phyloP scores from a whole-genome alignment of 2,888 invertebrate genomes.

The Leptinotarsa rubiginosa region DNA sequence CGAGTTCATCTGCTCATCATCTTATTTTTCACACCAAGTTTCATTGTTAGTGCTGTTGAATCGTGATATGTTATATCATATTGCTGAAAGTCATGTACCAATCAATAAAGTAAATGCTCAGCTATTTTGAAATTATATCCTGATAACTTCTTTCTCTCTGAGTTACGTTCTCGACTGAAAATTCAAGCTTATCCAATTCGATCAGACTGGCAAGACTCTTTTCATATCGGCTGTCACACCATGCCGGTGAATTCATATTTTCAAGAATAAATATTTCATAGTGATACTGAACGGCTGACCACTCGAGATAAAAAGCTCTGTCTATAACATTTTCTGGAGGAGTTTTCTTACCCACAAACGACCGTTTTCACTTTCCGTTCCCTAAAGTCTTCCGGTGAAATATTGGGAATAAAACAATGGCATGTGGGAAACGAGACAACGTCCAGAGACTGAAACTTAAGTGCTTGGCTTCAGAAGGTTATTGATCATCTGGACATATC shows the following conservation, averaged over 20 bases:
- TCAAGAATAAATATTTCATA: conserved; percentile 49
- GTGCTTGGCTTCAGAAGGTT: conserved; percentile 59
- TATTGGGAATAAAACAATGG: conserved; percentile 62
- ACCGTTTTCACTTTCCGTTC: conserved; percentile 62
- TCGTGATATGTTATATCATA: no score
- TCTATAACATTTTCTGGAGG: conserved; percentile 48
- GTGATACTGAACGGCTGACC: conserved; percentile 45
- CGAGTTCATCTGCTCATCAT: no score
- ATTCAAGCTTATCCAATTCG: neutral
- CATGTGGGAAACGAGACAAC: conserved; percentile 51
- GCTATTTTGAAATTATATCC: neutral
- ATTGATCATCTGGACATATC: conserved; percentile 63
- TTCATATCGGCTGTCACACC: conserved; percentile 20
- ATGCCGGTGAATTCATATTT: conserved; percentile 39
- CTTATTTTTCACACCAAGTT: no score
- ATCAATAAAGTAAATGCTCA: no score
- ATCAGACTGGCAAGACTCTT: neutral
- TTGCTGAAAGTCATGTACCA: no score
- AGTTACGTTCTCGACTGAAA: neutral
- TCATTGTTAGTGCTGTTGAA: no score
- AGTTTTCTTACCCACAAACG: conserved; percentile 56
- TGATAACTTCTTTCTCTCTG: neutral
- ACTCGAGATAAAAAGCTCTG: conserved; percentile 49
- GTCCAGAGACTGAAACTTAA: conserved; percentile 50
- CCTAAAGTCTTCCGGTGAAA: conserved; percentile 59